Conservation (phyloP, 2,888 invertebrate genomes). For the Epinotia bilunana region DNA sequence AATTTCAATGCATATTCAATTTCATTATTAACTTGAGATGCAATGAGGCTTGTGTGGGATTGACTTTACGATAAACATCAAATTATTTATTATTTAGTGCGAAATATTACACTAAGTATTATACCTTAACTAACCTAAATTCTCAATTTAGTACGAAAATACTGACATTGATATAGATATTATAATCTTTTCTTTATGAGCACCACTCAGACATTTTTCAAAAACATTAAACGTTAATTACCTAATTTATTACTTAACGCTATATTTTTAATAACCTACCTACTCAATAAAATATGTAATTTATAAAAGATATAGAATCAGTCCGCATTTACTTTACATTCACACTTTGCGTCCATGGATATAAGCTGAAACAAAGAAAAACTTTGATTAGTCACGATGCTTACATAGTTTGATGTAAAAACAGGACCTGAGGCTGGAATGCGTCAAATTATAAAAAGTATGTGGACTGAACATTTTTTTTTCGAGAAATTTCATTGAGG, state of each 20-base stretch:
- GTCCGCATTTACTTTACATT: conserved; percentile 9
- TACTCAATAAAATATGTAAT: not conserved
- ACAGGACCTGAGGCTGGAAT: no score
- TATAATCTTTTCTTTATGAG: conserved; percentile 7
- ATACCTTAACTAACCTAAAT: not conserved
- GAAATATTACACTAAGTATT: not conserved
- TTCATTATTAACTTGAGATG: not conserved
- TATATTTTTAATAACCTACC: not conserved
- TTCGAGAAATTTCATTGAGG: no score
- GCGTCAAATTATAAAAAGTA: no score
- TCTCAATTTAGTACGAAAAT: not conserved
- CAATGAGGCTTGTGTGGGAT: not conserved
- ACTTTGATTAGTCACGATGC: not conserved
- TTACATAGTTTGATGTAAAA: not conserved
- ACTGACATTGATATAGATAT: not conserved
- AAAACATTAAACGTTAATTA: conserved; percentile 8
- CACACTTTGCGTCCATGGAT: conserved; percentile 74
- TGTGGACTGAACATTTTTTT: no score
- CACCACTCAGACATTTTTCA: conserved; percentile 26
- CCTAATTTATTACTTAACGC: not conserved
- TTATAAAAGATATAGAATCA: conserved; percentile 30
- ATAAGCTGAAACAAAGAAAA: conserved; percentile 68
- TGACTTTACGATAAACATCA: not conserved
- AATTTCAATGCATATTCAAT: not conserved
- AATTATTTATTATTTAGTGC: no score